Evolutionary conservation across 2,113 vertebrate species (phyloP), one percentile per base, ranked within the genome.

Genomic region (Pithys albifrons): DNA sequence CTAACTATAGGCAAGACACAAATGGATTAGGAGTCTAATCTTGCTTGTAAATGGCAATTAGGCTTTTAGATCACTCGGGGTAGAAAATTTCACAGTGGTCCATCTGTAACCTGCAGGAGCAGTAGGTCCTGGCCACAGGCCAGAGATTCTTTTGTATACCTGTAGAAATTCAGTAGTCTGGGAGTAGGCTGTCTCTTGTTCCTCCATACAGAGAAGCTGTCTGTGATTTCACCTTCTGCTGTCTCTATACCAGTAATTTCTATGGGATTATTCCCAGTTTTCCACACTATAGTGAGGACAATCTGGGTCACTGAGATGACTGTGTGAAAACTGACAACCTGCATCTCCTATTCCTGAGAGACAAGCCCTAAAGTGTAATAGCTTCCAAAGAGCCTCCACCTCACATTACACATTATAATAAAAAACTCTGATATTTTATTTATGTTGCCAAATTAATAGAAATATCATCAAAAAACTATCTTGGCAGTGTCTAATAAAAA

Each of bases 401-500:
- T 77, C 67, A 15, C 48, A 43, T 52, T 46, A 43, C 0, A 0
- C 20, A 82, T 23, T 8, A 33, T 18, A 80, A 75, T 48, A 83
- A 88, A 92, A 66, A 66, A 16, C 11, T 8, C 28, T 3, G 1
- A 25, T 48, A 17, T 79, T 91, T 86, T 64, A 78, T 73, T 91
- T 66, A 29, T 91, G 25, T 48, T 91, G 57, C 64, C 55, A 96
- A 89, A 93, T 88, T 74, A 92, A 78, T 20, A 79, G 85, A 95
- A 94, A 91, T 48, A 65, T 95, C 5, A 92, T 88, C 18, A 51
- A 79, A 94, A 94, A 88, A 17, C 22, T 69, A 35, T 79, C 73
- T 88, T 95, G 71, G 71, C 41, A 96, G 28, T 46, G 35, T 70
- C 77, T 85, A 96, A 89, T 95, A 96, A 89, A 25, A 67, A 90